Conservation (phyloP, 2,888 invertebrate species). For the Sclerodermus sp. region DNA sequence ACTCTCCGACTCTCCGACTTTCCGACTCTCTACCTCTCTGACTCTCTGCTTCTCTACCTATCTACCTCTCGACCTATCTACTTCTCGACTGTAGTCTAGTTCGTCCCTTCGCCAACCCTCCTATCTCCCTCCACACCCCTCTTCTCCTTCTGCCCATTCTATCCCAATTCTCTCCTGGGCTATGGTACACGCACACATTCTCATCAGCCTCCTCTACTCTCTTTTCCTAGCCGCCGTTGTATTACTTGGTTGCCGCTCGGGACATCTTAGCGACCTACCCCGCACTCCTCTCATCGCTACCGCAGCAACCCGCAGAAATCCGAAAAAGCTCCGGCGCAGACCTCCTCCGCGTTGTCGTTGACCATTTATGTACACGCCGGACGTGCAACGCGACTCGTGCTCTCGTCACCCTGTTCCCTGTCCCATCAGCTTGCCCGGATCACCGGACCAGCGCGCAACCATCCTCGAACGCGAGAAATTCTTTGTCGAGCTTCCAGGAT, state of each 20-base stretch:
- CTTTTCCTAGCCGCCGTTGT: slow-evolving; percentile 5
- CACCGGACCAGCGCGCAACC: too few species aligned
- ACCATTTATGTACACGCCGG: slow-evolving; percentile 6
- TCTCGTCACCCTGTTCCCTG: too few species aligned
- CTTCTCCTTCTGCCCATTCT: too few species aligned
- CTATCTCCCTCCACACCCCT: too few species aligned
- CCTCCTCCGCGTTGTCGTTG: slow-evolving; percentile 6
- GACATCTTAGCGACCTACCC: too few species aligned
- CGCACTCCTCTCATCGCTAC: not conserved
- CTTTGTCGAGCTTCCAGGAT: too few species aligned
- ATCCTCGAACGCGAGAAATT: too few species aligned
- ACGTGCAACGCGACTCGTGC: not conserved
- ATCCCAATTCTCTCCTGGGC: too few species aligned
- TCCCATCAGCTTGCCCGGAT: slow-evolving; percentile 1
- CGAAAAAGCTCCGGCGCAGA: not conserved
- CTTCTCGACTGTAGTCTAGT: too few species aligned
- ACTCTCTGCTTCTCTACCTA: not conserved
- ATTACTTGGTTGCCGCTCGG: too few species aligned
- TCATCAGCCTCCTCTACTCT: not conserved
- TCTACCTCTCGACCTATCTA: not conserved
- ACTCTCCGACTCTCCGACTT: slow-evolving; percentile 1
- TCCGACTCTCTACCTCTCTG: slow-evolving; percentile 1
- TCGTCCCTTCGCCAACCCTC: too few species aligned
- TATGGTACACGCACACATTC: too few species aligned
- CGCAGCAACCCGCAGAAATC: slow-evolving; percentile 1